Evolutionary conservation across 92 coral and sea anemone species (phyloP), one percentile per base, ranked within the genome.

Genomic region (Hydrozoanthus gracilis): DNA sequence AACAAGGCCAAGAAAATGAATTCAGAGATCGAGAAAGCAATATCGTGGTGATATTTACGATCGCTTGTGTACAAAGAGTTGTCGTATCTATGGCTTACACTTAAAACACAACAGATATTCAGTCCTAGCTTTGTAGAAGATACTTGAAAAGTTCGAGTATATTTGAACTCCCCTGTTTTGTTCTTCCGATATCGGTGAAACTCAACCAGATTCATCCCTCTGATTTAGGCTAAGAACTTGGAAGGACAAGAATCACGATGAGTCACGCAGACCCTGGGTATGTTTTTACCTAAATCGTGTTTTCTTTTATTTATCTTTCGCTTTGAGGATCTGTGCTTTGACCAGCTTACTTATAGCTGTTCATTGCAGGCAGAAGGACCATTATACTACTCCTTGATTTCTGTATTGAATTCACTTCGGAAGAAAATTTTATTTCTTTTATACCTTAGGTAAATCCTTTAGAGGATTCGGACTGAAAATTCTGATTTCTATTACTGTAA

Each of bases 251-350:
- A 68, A 67, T 15, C 58, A 90, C 13, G 9, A 95, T 95, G 98
- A 95, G 98, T 88, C 97, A 93, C 93, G 90, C 91, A 67, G 93
- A 92, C 16, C 91, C 93, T 10, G 97, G 97, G 97, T 93, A 71
- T 65, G 92, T 87, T 61, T 39, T 44, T 61, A 55, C 49, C 17
- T 62, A 5, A 7, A 6, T 45, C 3, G 16, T 70, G 62, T 79
- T 44, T 12, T 51, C 27, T 73, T 47, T 17, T 47, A 60, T 6
- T 62, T 54, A 54, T 45, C 54, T 72, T 58, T 79, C 7, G 44
- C n/a, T 82, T 13, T 18, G 20, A 18, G 83, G 15, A 50, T 2
- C 9, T 70, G 44, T 7, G n/a, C 60, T 27, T 47, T 65, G 86
- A 27, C 39, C 39, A 27, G 39, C 39, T 0, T 27, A 27, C 39